Evolutionary conservation across 2,888 invertebrate genomes (phyloP).

Genomic region (Dinocampus coccinellae): DNA sequence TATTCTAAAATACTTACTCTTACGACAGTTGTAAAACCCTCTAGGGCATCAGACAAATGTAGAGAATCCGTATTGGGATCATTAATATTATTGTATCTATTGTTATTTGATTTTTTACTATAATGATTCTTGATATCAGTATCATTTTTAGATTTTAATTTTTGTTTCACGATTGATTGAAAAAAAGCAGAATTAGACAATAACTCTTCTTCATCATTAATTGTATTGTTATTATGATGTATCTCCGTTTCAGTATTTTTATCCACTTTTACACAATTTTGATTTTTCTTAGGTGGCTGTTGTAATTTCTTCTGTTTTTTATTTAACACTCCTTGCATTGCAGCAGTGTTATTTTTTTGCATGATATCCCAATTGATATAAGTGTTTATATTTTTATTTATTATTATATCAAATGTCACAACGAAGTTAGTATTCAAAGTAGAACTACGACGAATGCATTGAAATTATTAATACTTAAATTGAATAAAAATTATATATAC

Average conservation of each 20-base stretch:
- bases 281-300: slow-evolving; percentile 33
- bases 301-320: slow-evolving; percentile 40
- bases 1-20: slow-evolving; percentile 17
- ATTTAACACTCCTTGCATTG: slow-evolving; percentile 26
- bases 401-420: no score
- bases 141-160: slow-evolving; percentile 17
- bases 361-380: not conserved
- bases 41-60: not conserved
- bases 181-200: slow-evolving; percentile 33
- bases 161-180: slow-evolving; percentile 34
- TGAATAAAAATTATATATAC: no score
- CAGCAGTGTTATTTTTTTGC: not conserved
- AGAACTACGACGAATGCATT: no score
- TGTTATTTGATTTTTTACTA: not conserved
- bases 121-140: not conserved
- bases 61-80: not conserved
- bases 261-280: not conserved
- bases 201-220: slow-evolving; percentile 29
- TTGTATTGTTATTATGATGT: not conserved
- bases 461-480: not conserved
- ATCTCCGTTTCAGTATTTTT: not conserved
- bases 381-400: not conserved
- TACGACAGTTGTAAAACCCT: slow-evolving; percentile 19
- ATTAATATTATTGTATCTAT: not conserved
- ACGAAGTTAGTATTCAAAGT: no score